A percentile compares a stretch with the other conserved stretches of the same genome.
Conservation (phyloP, 2,113 vertebrate species). For the Cyprinodon variegatus region DNA sequence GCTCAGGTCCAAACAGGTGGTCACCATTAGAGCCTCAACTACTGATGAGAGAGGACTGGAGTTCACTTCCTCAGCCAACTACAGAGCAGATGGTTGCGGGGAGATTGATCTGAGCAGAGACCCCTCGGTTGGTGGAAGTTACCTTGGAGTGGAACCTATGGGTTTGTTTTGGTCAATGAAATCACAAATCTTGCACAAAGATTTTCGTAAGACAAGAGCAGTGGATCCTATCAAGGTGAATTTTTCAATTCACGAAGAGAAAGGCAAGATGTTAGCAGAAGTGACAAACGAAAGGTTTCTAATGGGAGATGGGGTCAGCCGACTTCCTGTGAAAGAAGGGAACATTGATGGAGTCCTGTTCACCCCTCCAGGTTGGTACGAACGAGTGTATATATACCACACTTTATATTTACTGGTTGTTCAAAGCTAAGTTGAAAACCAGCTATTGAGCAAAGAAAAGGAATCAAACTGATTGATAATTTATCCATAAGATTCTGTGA, state of each 20-base stretch:
- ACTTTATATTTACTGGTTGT: too few species aligned
- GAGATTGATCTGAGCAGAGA: conserved; percentile 51
- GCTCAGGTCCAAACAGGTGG: conserved; percentile 52
- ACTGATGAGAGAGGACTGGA: conserved; percentile 8
- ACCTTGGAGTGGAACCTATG: conserved; percentile 58
- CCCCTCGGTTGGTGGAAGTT: conserved; percentile 55
- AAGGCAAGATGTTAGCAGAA: conserved; percentile 38
- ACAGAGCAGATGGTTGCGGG: conserved; percentile 45
- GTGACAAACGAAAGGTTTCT: conserved; percentile 52
- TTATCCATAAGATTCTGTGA: too few species aligned
- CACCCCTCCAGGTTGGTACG: conserved; percentile 48
- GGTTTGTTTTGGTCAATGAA: conserved; percentile 61
- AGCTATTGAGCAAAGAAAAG: too few species aligned
- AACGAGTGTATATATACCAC: background rate
- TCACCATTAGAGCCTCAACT: conserved; percentile 50
- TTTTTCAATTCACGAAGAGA: too few species aligned
- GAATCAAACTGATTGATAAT: too few species aligned
- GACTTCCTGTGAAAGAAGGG: conserved; percentile 30
- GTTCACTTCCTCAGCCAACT: conserved; percentile 52
- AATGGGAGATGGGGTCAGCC: conserved; percentile 42
- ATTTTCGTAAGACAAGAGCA: background rate
- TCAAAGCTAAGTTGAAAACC: background rate
- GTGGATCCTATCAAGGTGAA: conserved; percentile 15
- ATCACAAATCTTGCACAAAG: conserved; percentile 4
- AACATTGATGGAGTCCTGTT: conserved; percentile 55